Base-by-base conservation (phyloP, 2,797 vertebrate genomes). In the Periophthalmus magnuspinnatus region DNA sequence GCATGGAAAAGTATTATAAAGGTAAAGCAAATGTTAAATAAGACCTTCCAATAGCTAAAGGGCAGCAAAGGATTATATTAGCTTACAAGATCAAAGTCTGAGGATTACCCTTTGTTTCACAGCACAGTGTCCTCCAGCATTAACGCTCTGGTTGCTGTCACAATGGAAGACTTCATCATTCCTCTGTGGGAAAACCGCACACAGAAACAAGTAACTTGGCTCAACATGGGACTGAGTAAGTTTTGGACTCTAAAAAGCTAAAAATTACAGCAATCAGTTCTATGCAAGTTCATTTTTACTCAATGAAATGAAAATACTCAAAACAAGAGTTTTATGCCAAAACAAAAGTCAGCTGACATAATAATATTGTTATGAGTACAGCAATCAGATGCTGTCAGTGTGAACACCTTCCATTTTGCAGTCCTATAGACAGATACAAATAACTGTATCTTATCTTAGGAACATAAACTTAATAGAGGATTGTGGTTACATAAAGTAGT, bases 81-180 rank as follows among this genome's bases (percentile, higher is more conserved):
- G 8, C 48, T 50, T n/a, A n/a, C n/a, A n/a, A n/a, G n/a, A 2
- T 10, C n/a, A 13, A 55, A 56, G 11, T 24, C 21, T 56, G 6
- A 67, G 38, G 32, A 68, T 41, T 41, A n/a, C 32, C 2, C n/a
- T 69, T 78, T 70, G 4, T 89, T 81, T 88, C 82, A 22, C 81
- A 95, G 95, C 87, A 95, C 95, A 0, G 95, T 95, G 65, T 95
- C 95, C 1, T 95, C 95, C 68, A 95, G 95, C 82, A 95, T 95
- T 74, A 95, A 95, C 6, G 94, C 94, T 28, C 86, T 95, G 1
- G 94, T 95, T 55, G 94, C 95, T 1, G 95, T 95, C 57, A 94
- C 94, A 0, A 66, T 93, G 79, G 93, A 95, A 72, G 95, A 95
- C 81, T 93, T 94, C 65, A 71, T 95, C 28, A 76, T 86, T 38